Base-by-base conservation (phyloP, 2,888 invertebrate genomes). In the Trissoscelio sp. region DNA sequence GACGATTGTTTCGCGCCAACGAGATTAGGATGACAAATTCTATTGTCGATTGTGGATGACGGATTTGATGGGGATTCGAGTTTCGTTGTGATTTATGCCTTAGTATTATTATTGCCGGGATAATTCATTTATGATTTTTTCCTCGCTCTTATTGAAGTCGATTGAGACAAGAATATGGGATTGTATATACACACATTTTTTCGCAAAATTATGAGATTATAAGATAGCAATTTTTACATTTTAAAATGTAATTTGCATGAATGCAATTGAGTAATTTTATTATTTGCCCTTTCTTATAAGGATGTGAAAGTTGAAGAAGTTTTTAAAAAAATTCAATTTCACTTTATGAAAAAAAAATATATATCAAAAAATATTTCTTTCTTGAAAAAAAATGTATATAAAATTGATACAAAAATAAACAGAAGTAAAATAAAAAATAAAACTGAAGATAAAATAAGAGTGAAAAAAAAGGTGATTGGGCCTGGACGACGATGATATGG, bases 11-110 rank as follows among this genome's bases (percentile, higher is more conserved):
- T 79, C 44, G 42, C 73, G 53, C 14, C 28, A 18, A 0, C 16
- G 34, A 73, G 67, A 79, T 73, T 53, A 42, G 44, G 51, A 67
- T 73, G 79, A 79, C 67, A 67, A 79, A 79, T 79, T 79, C 73
- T 73, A 79, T 79, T 79, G 73, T 79, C 73, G 67, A 79, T 67
- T 11, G 73, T 44, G 46, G 46, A 67, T 62, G 73, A 79, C 73
- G 60, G 55, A 73, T 79, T 48, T 12, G 55, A 73, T n/a, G 66
- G 48, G 24, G 28, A 24, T 14, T 31, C 28, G 42, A 58, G 57
- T 73, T 60, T 44, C 34, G 60, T 37, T 37, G 37, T 79, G 73
- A 79, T 79, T 79, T 73, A 79, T 67, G 67, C 67, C 53, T 55
- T 58, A 53, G 78, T 48, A 78, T 58, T 39, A 51, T 57, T 70